Conservation (phyloP, 2,888 invertebrate genomes). For the Stenotaenia linearis region DNA sequence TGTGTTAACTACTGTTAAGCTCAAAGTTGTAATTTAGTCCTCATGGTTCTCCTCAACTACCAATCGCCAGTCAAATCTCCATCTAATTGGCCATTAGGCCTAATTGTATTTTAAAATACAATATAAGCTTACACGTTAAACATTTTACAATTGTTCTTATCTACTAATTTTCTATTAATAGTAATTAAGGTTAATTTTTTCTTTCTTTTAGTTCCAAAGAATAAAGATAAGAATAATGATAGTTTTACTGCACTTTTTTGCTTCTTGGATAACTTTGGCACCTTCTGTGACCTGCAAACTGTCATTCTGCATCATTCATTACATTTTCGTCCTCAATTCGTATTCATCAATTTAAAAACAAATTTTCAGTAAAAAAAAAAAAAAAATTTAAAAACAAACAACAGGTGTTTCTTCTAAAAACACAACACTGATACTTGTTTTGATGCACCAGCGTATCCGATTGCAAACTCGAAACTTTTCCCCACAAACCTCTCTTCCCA, state of each 20-base stretch:
- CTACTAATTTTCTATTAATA: too few species aligned
- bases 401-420: background rate
- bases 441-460: background rate
- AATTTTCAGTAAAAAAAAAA: too few species aligned
- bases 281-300: background rate
- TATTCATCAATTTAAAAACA: background rate
- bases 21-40: too few species aligned
- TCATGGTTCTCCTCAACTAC: too few species aligned
- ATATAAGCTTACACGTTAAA: too few species aligned
- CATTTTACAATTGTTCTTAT: too few species aligned
- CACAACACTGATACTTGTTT: background rate
- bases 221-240: background rate
- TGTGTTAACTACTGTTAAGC: background rate
- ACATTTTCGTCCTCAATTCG: background rate
- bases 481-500: background rate
- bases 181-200: background rate
- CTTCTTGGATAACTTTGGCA: background rate
- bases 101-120: too few species aligned
- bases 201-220: background rate
- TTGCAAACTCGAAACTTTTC: background rate
- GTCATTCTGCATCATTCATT: background rate
- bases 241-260: background rate
- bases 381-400: too few species aligned
- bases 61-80: too few species aligned
- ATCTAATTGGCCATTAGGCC: too few species aligned